Base-by-base conservation (phyloP, 2,888 invertebrate genomes). In the Cataglyphis livida region DNA sequence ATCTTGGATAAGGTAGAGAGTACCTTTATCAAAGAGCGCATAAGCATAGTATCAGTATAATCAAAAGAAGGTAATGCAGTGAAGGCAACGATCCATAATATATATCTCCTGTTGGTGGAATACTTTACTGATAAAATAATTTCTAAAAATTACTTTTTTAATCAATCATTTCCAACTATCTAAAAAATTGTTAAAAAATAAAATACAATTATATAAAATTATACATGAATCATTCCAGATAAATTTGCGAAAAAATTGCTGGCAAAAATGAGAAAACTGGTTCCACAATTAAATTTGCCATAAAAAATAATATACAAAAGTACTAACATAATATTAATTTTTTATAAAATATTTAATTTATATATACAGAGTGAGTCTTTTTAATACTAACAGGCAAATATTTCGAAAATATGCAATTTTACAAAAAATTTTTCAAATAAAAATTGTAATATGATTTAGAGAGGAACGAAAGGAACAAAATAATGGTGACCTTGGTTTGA, bases 1-100 rank as follows among this genome's bases (percentile, higher is more conserved):
- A 10, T 35, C 4, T 51, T 38, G 25, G 54, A 0, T 44, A 73
- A 73, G 7, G 12, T 28, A 73, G 59, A 41, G 6, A 7, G n/a
- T 15, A 15, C 28, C 12, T 28, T 73, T 73, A 73, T 41, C 59
- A n/a, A 59, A n/a, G 15, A 51, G 4, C 59, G 59, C 28, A 68
- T 48, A 68, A 48, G 5, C 12, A 12, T n/a, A 18, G 12, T 15
- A 59, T 12, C 18, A 57, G 12, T 71, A 18, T 73, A 59, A 73
- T 41, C 73, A 28, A 12, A 59, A 61, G 41, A 61, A 59, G 51
- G n/a, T 73, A 73, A 1, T n/a, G 0, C 61, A 74, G n/a, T 44
- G 1, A 32, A 32, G n/a, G 7, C 9, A 28, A 59, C 7, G 15
- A 21, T 41, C 10, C 4, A 21, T 32, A 6, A 68, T 9, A 2